Conservation (phyloP, 1,140 invertebrate genomes). For the Helicoverpa armigera region DNA sequence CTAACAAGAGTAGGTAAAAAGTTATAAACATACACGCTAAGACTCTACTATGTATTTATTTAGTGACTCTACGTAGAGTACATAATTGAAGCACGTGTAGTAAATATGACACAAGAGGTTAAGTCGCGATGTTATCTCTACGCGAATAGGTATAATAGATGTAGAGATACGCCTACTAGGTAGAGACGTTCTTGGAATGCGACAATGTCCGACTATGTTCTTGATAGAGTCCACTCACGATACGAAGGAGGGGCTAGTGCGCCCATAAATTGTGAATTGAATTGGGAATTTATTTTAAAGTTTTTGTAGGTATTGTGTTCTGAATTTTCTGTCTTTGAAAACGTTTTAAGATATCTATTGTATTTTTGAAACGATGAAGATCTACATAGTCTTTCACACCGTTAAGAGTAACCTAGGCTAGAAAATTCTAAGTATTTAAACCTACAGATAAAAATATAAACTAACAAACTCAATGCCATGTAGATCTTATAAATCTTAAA, state of each 20-base stretch:
- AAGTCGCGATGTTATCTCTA: constrained; percentile 45
- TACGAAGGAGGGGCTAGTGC: constrained; percentile 23
- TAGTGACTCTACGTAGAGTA: constrained; percentile 13
- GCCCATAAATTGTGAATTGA: constrained; percentile 15
- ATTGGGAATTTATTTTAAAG: background rate
- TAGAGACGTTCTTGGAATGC: constrained; percentile 53
- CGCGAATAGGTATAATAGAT: constrained; percentile 45
- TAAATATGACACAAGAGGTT: constrained; percentile 47
- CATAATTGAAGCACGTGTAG: constrained; percentile 37
- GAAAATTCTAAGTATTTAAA: too few relatives aligned
- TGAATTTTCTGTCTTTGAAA: background rate
- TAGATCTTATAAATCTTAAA: too few relatives aligned
- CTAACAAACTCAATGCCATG: too few relatives aligned
- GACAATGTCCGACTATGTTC: constrained; percentile 38
- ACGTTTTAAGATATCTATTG: too few relatives aligned
- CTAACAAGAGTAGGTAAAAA: background rate
- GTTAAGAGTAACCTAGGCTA: too few relatives aligned
- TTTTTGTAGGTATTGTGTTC: background rate
- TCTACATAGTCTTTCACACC: too few relatives aligned
- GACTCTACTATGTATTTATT: background rate
- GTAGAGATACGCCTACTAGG: constrained; percentile 48
- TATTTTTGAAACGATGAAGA: too few relatives aligned
- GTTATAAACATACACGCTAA: background rate
- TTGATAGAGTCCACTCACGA: constrained; percentile 55
- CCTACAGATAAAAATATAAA: too few relatives aligned